Base-by-base conservation (phyloP, 2,888 invertebrate species). In the Archips crataeganus region DNA sequence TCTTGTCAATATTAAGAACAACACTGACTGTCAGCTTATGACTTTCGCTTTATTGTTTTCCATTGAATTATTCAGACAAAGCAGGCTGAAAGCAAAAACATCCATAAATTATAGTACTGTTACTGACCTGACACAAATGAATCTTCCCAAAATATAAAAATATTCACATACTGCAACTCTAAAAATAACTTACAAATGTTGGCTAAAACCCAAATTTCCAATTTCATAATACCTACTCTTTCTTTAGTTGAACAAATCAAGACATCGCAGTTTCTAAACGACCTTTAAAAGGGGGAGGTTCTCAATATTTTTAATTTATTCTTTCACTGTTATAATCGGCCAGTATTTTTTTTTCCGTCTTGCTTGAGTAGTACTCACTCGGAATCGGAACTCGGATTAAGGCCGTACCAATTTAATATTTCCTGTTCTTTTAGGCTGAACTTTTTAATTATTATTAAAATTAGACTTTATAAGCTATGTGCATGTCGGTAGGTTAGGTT, bases 181-280 rank as follows among this genome's bases (percentile, higher is more conserved):
- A 36, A 54, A 42, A 61, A 61, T 71, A 67, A 5, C 15, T 11
- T 10, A 2, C 49, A 67, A 23, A 66, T 15, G 61, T 62, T 62
- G 66, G 71, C 71, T 39, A 34, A 15, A 42, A 6, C 61, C 66
- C 71, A 71, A 71, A 8, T 61, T 23, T 36, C 42, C 15, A 61
- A 54, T 67, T 66, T 67, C 54, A 67, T 67, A 59, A 23, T 51
- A 59, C 23, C 3, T 15, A 67, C 23, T 5, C 15, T 42, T 39
- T 59, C 47, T n/a, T 49, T n/a, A 49, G n/a, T n/a, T n/a, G n/a
- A n/a, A n/a, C n/a, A n/a, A n/a, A n/a, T n/a, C n/a, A n/a, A n/a
- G n/a, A n/a, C n/a, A n/a, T n/a, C n/a, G n/a, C n/a, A n/a, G n/a
- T n/a, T n/a, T n/a, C n/a, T n/a, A n/a, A n/a, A n/a, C n/a, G n/a